Evolutionary conservation across 1,140 invertebrate genomes (phyloP), one percentile per base, ranked within the genome.

Genomic region (Calephelis nemesis): DNA sequence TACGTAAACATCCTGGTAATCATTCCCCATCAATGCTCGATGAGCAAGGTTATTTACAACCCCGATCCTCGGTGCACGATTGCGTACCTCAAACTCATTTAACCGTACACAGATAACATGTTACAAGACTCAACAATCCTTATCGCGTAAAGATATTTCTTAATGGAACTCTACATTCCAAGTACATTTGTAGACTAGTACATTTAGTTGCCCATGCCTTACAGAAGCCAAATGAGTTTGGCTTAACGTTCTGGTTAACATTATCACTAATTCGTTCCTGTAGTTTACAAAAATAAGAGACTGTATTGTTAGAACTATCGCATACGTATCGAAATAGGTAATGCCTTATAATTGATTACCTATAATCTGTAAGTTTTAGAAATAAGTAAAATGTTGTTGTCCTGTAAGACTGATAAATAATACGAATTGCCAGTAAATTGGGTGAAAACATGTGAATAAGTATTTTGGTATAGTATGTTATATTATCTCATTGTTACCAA

Each of bases 41-140:
- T 62, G 91, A 92, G 54, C 91, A 92, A 76, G 91, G 90, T 74
- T 92, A 92, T 81, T 90, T 92, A 80, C 87, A 90, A 75, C 91
- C 91, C 65, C 83, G 91, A 64, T 88, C 90, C 52, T 91, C 90
- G 63, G 79, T 91, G 70, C 89, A 90, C 74, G 89, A 90, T 76
- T 88, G 88, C 82, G 76, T 89, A 73, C 88, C 88, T 74, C 87
- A 89, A 84, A 90, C 87, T 73, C 87, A 91, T 88, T 82, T 86
- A 73, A 71, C 74, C 75, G 82, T 77, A 74, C 87, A 91, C 74
- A 90, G 89, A 90, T 84, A 78, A 85, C 81, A 76, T 83, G 77
- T 78, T 79, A 76, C 75, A 78, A 86, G 80, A 76, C 75, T 79
- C 70, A 65, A 68, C 60, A 64, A 70, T 68, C 69, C 74, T 88